These are phyloP conservation scores for Asteroscopus sphinx DNA, from an alignment of 2,888 invertebrate species.

Conservation along the genomic window DNA sequence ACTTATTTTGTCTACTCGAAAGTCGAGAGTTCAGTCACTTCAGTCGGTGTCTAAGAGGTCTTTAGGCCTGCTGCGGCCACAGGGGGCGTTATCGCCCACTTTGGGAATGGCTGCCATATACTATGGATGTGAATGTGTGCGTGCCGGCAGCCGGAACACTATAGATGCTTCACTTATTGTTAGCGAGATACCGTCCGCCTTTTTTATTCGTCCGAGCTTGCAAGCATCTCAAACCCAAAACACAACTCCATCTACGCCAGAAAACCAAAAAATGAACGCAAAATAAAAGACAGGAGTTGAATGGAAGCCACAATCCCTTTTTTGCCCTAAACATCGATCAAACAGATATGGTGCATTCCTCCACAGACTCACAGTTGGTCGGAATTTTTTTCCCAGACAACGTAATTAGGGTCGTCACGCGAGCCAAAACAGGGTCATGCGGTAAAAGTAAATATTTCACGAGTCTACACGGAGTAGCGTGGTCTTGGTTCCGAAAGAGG, in stretches of 20 bases:
- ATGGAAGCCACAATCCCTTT: constrained; percentile 12
- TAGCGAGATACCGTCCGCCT: too few relatives aligned
- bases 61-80: too few relatives aligned
- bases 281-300: constrained; percentile 5
- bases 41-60: too few relatives aligned
- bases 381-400: constrained; percentile 43
- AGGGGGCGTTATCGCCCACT: too few relatives aligned
- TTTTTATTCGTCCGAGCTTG: too few relatives aligned
- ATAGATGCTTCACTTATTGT: too few relatives aligned
- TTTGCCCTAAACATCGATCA: constrained; percentile 13
- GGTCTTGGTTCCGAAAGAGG: constrained; percentile 25
- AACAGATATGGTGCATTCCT: constrained; percentile 40
- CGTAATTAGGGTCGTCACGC: constrained; percentile 49
- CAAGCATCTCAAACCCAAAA: too few relatives aligned
- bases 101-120: too few relatives aligned
- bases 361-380: constrained; percentile 15
- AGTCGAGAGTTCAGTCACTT: too few relatives aligned
- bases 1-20: too few relatives aligned
- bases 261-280: neutral
- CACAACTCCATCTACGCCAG: neutral
- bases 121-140: too few relatives aligned
- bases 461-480: constrained; percentile 6
- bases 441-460: constrained; percentile 28
- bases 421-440: constrained; percentile 28
- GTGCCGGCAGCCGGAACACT: too few relatives aligned